These are phyloP conservation scores for Physocephala rufipes DNA, from an alignment of 2,888 invertebrate species.

Conservation along the genomic window DNA sequence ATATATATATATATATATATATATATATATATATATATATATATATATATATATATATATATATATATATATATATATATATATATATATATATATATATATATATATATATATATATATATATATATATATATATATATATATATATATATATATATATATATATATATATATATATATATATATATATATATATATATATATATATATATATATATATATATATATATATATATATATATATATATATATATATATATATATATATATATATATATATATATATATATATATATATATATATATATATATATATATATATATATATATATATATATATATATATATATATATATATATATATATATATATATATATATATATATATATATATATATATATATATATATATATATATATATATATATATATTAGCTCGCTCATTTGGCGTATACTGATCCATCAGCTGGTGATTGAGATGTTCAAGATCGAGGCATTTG, in stretches of 20 bases:
- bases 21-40: no score
- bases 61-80: not conserved
- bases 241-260: conserved; percentile 2
- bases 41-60: not conserved
- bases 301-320: conserved; percentile 18
- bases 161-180: not conserved
- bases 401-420: conserved; percentile 21
- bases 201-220: not conserved
- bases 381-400: conserved; percentile 19
- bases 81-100: not conserved
- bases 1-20: no score
- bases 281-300: not conserved
- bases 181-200: not conserved
- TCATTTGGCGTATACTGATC: no score
- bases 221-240: not conserved
- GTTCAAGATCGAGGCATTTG: no score
- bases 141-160: not conserved
- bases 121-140: not conserved
- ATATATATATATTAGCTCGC: conserved; percentile 11
- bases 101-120: not conserved
- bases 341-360: conserved; percentile 19
- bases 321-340: conserved; percentile 19
- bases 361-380: conserved; percentile 17
- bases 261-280: conserved; percentile 13
- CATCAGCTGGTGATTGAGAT: no score